A percentile compares a stretch with the other conserved stretches of the same genome.
Evolutionary conservation across 2,113 vertebrate genomes (phyloP).

Genomic region (Elaphurus davidianus): DNA sequence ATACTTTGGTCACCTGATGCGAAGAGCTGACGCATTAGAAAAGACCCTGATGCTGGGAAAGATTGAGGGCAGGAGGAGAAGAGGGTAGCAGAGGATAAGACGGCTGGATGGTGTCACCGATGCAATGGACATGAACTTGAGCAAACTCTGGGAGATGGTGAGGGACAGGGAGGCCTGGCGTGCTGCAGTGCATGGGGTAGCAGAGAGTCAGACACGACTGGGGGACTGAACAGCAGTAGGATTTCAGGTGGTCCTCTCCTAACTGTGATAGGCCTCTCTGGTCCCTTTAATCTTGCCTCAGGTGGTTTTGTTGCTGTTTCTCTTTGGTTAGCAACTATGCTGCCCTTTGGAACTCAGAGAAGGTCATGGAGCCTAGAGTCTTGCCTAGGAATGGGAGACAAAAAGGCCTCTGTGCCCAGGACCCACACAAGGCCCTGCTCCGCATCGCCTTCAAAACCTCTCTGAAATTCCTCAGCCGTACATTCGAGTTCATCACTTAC

Average conservation of each 20-base stretch:
- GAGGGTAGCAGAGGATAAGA: neutral
- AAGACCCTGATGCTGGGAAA: neutral
- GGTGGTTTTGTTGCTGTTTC: neutral
- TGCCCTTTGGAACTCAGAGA: neutral
- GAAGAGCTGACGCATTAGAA: neutral
- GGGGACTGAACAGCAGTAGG: neutral
- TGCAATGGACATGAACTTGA: neutral
- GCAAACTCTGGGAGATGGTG: neutral
- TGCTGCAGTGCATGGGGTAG: fast-evolving
- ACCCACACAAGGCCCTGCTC: neutral
- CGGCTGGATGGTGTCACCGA: neutral
- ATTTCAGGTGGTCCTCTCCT: neutral
- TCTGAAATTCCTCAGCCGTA: neutral
- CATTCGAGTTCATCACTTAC: neutral
- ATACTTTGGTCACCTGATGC: neutral
- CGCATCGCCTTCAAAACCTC: neutral
- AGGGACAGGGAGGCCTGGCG: neutral
- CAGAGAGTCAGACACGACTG: neutral
- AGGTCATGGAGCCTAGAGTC: neutral
- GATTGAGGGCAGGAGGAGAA: neutral
- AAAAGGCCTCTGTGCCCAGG: neutral
- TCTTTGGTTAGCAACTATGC: neutral
- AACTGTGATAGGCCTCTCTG: neutral
- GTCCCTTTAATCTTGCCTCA: neutral
- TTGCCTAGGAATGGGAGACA: neutral